Percentiles rank a stretch among this genome's conserved stretches.
These are phyloP conservation scores for Sogatella furcifera DNA, from an alignment of 1,140 invertebrate genomes.

Conservation along the genomic window DNA sequence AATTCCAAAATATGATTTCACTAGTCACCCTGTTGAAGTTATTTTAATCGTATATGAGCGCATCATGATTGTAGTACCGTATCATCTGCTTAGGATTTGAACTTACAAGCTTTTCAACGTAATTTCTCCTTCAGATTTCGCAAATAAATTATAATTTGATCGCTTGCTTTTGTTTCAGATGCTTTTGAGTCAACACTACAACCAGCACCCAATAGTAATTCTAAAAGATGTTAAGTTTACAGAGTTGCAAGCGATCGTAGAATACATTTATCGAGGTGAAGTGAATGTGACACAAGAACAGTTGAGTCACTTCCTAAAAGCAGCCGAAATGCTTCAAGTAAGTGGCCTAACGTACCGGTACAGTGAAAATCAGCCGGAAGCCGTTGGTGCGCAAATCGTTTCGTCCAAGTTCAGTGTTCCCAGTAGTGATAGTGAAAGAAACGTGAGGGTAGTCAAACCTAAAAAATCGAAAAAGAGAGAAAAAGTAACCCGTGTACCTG, in stretches of 20 bases:
- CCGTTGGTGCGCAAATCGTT: neutral
- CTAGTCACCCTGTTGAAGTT: too few relatives aligned
- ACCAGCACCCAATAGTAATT: conserved; percentile 85
- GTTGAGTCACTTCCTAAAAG: conserved; percentile 76
- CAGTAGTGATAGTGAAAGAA: neutral
- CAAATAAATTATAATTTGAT: too few relatives aligned
- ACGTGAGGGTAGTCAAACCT: neutral
- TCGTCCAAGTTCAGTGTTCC: neutral
- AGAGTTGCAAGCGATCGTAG: conserved; percentile 83
- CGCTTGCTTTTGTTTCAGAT: conserved; percentile 46
- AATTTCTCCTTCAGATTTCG: too few relatives aligned
- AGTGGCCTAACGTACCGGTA: conserved; percentile 85
- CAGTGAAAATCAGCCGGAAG: conserved; percentile 34
- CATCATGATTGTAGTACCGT: too few relatives aligned
- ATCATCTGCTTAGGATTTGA: too few relatives aligned
- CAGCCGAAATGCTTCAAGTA: conserved; percentile 82
- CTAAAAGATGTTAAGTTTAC: conserved; percentile 84
- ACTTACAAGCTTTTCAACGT: too few relatives aligned
- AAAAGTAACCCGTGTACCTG: neutral
- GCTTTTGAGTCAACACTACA: conserved; percentile 72
- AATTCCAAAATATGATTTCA: too few relatives aligned
- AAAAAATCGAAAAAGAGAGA: neutral
- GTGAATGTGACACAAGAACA: conserved; percentile 89
- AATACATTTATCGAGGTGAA: conserved; percentile 90
- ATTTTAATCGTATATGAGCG: too few relatives aligned